Evolutionary conservation across 2,113 vertebrate genomes (phyloP), one percentile per base, ranked within the genome.

Genomic region (Numida meleagris): DNA sequence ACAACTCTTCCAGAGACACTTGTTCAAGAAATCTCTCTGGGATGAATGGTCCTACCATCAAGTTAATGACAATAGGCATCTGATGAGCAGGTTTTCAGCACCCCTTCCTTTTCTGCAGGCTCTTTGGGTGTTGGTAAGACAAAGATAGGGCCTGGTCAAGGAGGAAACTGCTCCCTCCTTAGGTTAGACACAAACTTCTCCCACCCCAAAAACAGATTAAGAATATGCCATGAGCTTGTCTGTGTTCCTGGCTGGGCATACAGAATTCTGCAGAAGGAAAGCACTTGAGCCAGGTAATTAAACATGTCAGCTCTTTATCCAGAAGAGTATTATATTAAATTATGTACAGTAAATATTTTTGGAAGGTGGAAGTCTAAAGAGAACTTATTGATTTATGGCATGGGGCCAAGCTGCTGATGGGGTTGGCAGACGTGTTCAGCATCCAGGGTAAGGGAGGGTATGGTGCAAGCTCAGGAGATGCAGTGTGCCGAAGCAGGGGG

Each of bases 291-390:
- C 94, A 94, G 89, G 92, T 98, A 98, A 98, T 98, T 98, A 98
- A 97, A 98, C 90, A 95, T 97, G 97, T 98, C 98, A 98, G 96
- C 97, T 97, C 95, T 97, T 98, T 97, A 98, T 97, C 96, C 96
- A 96, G 97, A 91, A 96, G 96, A 97, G 97, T 94, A 92, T 97
- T 97, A 97, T 97, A 98, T 97, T 98, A 98, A 98, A 98, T 98
- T 98, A 97, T 96, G 96, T 97, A 97, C 97, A 97, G 98, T 98
- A 98, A 98, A 98, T 98, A 98, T 98, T 98, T 98, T 98, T 97
- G 96, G 97, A 98, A 95, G 97, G 89, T 94, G 95, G 93, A 98
- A 96, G 96, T 97, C 97, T 97, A 96, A 97, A 94, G 97, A 98
- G 97, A 98, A 97, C 96, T 95, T 97, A 97, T 91, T 96, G 98